These are phyloP conservation scores for Eupithecia dodoneata DNA, from an alignment of 2,888 invertebrate genomes.

Conservation along the genomic window DNA sequence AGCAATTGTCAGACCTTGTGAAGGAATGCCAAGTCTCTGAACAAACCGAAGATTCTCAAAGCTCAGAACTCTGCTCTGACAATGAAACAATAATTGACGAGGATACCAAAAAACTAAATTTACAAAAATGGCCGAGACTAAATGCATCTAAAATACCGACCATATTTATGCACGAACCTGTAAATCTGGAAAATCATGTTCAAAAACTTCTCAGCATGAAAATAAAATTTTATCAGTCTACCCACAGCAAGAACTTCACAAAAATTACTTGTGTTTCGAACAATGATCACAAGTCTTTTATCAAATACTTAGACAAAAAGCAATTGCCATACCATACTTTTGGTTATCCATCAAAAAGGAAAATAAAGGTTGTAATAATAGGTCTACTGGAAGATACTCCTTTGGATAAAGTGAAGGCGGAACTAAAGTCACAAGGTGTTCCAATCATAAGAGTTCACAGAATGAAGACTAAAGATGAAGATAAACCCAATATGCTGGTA, in stretches of 20 bases:
- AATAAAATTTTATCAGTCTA: slow-evolving; percentile 57
- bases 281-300: slow-evolving; percentile 57
- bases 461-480: slow-evolving; percentile 56
- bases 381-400: slow-evolving; percentile 58
- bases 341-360: slow-evolving; percentile 59
- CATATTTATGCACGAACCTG: slow-evolving; percentile 61
- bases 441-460: slow-evolving; percentile 63
- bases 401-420: slow-evolving; percentile 53
- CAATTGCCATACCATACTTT: slow-evolving; percentile 66
- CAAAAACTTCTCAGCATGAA: slow-evolving; percentile 50
- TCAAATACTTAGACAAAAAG: slow-evolving; percentile 58
- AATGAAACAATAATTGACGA: slow-evolving; percentile 26
- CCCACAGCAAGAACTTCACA: slow-evolving; percentile 46
- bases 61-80: slow-evolving; percentile 11
- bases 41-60: neutral
- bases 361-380: slow-evolving; percentile 64
- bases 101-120: slow-evolving; percentile 7
- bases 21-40: slow-evolving; percentile 15
- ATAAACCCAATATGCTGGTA: slow-evolving; percentile 52
- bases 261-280: slow-evolving; percentile 56
- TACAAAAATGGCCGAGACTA: slow-evolving; percentile 55
- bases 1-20: slow-evolving; percentile 19
- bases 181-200: slow-evolving; percentile 52
- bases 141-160: slow-evolving; percentile 55
- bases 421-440: slow-evolving; percentile 55